phyloP scores from a whole-genome alignment of 2,888 invertebrate species.

The Pollenia labialis region DNA sequence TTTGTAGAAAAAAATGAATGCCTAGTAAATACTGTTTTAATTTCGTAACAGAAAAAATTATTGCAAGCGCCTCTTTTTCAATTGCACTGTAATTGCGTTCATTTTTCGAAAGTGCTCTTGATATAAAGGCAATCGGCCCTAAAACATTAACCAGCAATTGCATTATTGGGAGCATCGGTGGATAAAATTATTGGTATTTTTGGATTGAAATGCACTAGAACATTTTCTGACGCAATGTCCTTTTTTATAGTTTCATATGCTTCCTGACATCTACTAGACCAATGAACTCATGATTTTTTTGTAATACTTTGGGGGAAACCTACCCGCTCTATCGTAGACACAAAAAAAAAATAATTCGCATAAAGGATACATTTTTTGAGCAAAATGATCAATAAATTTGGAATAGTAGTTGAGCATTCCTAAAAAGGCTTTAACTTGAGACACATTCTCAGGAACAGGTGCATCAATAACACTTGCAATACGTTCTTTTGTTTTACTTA shows the following conservation, averaged over 20 bases:
- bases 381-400: constrained; percentile 43
- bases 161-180: constrained; percentile 65
- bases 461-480: constrained; percentile 20
- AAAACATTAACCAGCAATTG: constrained; percentile 19
- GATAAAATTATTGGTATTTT: constrained; percentile 67
- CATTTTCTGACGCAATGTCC: constrained; percentile 35
- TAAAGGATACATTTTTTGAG: constrained; percentile 40
- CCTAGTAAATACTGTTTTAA: background rate
- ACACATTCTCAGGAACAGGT: constrained; percentile 25
- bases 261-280: constrained; percentile 34
- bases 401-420: constrained; percentile 36
- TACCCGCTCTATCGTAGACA: no score
- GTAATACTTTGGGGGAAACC: no score
- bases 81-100: no score
- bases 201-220: no score
- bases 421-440: constrained; percentile 25
- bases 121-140: constrained; percentile 47
- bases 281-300: constrained; percentile 29
- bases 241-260: constrained; percentile 13
- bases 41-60: constrained; percentile 12
- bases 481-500: constrained; percentile 37
- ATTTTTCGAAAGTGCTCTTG: constrained; percentile 43
- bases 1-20: constrained; percentile 36
- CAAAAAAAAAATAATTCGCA: constrained; percentile 47
- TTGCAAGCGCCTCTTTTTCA: constrained; percentile 51